Evolutionary conservation across 2,113 vertebrate genomes (phyloP).

Genomic region (Sprattus sprattus): DNA sequence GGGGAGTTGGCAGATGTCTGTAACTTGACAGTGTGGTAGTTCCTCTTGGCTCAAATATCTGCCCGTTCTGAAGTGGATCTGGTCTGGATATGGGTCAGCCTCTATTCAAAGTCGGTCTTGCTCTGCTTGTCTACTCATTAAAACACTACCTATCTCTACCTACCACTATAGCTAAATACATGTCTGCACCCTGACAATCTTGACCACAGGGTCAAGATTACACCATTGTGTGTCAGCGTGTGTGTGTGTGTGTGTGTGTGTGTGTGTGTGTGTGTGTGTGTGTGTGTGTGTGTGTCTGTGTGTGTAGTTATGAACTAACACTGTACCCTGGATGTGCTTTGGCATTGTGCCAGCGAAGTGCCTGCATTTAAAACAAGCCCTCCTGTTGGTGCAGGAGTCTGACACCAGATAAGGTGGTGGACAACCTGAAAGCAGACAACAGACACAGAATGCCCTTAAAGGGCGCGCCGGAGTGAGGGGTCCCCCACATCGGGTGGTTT

Average conservation of each 20-base stretch:
- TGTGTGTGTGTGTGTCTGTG: background rate
- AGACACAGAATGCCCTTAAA: background rate
- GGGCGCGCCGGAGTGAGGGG: background rate
- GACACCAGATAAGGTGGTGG: background rate
- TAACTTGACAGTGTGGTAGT: constrained; percentile 35
- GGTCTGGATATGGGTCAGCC: background rate
- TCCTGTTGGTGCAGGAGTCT: background rate
- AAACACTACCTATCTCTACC: background rate
- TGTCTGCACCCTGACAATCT: background rate
- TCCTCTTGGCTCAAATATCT: constrained; percentile 34
- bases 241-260: background rate
- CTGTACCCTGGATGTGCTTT: background rate
- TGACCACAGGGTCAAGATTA: background rate
- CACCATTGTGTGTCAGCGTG: background rate
- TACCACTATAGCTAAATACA: background rate
- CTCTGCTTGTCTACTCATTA: background rate
- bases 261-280: background rate
- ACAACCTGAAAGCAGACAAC: background rate
- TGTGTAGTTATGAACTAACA: background rate
- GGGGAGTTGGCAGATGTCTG: constrained; percentile 42
- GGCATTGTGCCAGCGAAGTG: background rate
- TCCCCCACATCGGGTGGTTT: background rate
- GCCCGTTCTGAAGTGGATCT: background rate
- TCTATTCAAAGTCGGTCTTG: background rate
- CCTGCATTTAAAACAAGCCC: background rate